Evolutionary conservation across 2,113 vertebrate genomes (phyloP).

Genomic region (Hippocampus barbouri): DNA sequence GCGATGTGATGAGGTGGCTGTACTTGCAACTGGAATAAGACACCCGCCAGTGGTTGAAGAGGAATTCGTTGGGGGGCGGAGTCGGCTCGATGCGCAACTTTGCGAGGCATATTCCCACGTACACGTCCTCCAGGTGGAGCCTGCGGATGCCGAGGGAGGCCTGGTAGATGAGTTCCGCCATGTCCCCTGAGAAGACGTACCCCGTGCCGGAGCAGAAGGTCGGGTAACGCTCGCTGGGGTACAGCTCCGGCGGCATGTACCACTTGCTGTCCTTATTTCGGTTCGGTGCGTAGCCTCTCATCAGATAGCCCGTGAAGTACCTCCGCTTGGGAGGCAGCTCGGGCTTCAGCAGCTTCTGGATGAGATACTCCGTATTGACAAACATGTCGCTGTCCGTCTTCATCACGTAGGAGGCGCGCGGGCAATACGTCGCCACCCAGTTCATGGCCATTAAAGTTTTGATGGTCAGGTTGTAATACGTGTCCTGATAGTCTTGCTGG

Average conservation of each 20-base stretch:
- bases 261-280: constrained; percentile 96
- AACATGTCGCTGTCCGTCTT: constrained; percentile 99
- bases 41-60: constrained; percentile 96
- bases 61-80: constrained; percentile 93
- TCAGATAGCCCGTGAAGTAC: constrained; percentile 95
- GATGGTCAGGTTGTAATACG: constrained; percentile 95
- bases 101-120: constrained; percentile 94
- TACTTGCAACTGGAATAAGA: constrained; percentile 98
- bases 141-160: constrained; percentile 90
- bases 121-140: constrained; percentile 95
- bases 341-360: constrained; percentile 92
- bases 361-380: constrained; percentile 95
- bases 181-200: constrained; percentile 96
- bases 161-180: constrained; percentile 91
- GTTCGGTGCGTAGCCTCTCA: constrained; percentile 91
- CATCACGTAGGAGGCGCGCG: constrained; percentile 86
- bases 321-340: constrained; percentile 81
- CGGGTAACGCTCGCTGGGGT: constrained; percentile 93
- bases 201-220: constrained; percentile 96
- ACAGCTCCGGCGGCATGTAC: constrained; percentile 96
- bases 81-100: constrained; percentile 90
- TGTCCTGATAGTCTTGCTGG: constrained; percentile 93
- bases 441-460: constrained; percentile 99
- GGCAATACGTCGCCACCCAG: constrained; percentile 93
- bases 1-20: constrained; percentile 95